Conservation (phyloP, 1,140 invertebrate genomes). For the Nephila pilipes region DNA sequence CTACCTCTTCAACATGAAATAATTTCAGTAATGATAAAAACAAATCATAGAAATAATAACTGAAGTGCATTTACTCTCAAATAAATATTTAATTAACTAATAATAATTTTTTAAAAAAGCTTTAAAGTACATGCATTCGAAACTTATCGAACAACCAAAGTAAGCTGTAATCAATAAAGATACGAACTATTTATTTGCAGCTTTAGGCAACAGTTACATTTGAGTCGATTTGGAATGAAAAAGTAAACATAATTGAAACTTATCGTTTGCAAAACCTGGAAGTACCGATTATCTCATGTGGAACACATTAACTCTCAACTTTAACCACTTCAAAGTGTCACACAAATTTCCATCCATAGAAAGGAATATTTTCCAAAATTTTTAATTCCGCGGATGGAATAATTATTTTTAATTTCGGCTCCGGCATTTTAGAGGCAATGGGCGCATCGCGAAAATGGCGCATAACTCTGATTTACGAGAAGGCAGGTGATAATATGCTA, state of each 20-base stretch:
- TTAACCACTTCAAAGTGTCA: constrained; percentile 42
- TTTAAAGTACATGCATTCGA: neutral
- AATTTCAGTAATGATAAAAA: neutral
- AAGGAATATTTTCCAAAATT: constrained; percentile 25
- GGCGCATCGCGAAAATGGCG: constrained; percentile 14
- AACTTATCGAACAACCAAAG: neutral
- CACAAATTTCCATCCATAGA: constrained; percentile 35
- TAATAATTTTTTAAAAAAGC: neutral
- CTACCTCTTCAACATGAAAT: neutral
- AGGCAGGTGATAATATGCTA: constrained; percentile 24
- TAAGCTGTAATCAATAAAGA: neutral
- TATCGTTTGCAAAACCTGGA: constrained; percentile 37
- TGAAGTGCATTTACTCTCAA: neutral
- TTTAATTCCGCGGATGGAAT: constrained; percentile 34
- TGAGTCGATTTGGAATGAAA: neutral
- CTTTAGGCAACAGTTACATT: neutral
- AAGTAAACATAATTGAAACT: constrained; percentile 48
- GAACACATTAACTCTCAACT: constrained; percentile 45
- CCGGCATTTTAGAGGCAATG: neutral
- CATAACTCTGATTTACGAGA: constrained; percentile 52
- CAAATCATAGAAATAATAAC: neutral
- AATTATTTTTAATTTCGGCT: constrained; percentile 54
- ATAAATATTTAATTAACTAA: constrained; percentile 16
- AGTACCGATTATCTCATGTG: constrained; percentile 53
- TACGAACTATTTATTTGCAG: neutral